Evolutionary conservation across 2,797 vertebrate genomes (phyloP), one percentile per base, ranked within the genome.

Genomic region (Melanotaenia trifasciata): DNA sequence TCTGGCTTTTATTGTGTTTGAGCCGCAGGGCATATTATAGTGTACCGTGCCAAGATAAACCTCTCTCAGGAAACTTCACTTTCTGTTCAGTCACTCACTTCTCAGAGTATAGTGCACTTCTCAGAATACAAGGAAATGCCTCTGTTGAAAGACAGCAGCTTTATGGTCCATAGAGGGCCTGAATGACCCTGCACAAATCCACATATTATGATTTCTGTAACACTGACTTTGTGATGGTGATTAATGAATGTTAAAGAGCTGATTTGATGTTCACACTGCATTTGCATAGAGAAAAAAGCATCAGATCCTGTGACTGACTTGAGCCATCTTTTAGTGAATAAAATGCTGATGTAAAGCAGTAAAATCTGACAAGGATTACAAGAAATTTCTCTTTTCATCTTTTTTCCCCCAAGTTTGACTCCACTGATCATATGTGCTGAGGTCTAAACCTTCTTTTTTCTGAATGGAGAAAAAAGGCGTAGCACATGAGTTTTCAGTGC

Each of bases 121-220:
- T 86, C 74, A 88, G 89, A 92, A 92, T 92, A 84, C 79, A 76
- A 92, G 90, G 90, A 94, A 94, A 93, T 91, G 87, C 88, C 85
- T 80, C 73, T 78, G 86, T 78, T 85, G 84, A 87, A 61, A 87
- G 87, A 86, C 56, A 53, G 71, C 81, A 53, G 84, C 81, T 85
- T 91, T 88, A 87, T 87, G 80, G 83, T 65, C 74, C 71, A 76
- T 67, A 67, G 78, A 84, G 70, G 38, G 14, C 47, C 73, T 0
- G 53, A 84, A 74, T 72, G 76, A 59, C 61, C 45, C 26, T 22
- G 59, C 59, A 82, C 77, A 72, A 84, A 72, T 80, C 58, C 63
- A 60, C 69, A 74, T 76, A 57, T 77, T 74, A 76, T 81, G 70
- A 69, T 77, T 81, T 76, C 70, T 70, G 68, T 32, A 67, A 60